Percentiles rank a stretch among this genome's conserved stretches.
phyloP scores from a whole-genome alignment of 2,888 invertebrate genomes.

The Macrophya annulata region DNA sequence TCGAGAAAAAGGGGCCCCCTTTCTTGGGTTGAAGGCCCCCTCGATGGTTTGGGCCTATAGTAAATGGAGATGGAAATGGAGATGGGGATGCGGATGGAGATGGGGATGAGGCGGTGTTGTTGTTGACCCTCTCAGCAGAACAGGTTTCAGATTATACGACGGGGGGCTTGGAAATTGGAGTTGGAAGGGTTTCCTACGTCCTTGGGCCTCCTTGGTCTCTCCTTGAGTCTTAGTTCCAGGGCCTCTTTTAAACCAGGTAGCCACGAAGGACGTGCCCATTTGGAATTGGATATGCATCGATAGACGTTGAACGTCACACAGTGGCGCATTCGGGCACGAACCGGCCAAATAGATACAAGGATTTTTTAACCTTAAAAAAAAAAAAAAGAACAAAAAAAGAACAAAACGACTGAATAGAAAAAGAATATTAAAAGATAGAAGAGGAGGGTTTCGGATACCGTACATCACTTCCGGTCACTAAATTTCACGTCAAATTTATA shows the following conservation, averaged over 20 bases:
- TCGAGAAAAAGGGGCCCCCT: slow-evolving; percentile 31
- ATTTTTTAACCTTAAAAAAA: slow-evolving; percentile 27
- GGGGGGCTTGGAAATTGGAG: slow-evolving; percentile 53
- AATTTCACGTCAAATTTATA: background rate
- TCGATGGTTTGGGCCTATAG: background rate
- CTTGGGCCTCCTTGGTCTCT: slow-evolving; percentile 47
- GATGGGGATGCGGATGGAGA: slow-evolving; percentile 15
- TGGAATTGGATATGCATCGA: slow-evolving; percentile 54
- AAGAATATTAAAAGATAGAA: slow-evolving; percentile 44
- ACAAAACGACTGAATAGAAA: background rate
- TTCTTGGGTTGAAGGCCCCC: slow-evolving; percentile 31
- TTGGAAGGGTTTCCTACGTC: slow-evolving; percentile 55
- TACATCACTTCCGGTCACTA: slow-evolving; percentile 41
- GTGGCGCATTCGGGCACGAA: background rate
- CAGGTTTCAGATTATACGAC: slow-evolving; percentile 67
- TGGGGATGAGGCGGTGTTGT: slow-evolving; percentile 55
- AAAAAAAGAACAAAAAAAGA: slow-evolving; percentile 37
- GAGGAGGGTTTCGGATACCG: slow-evolving; percentile 22
- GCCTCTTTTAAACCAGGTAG: slow-evolving; percentile 53
- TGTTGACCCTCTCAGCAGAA: slow-evolving; percentile 65
- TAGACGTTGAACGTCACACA: background rate
- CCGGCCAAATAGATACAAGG: slow-evolving; percentile 1
- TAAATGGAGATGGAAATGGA: background rate
- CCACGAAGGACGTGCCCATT: slow-evolving; percentile 53
- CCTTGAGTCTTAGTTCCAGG: slow-evolving; percentile 42